phyloP scores from a whole-genome alignment of 2,113 vertebrate genomes.

The Mungos mungo region DNA sequence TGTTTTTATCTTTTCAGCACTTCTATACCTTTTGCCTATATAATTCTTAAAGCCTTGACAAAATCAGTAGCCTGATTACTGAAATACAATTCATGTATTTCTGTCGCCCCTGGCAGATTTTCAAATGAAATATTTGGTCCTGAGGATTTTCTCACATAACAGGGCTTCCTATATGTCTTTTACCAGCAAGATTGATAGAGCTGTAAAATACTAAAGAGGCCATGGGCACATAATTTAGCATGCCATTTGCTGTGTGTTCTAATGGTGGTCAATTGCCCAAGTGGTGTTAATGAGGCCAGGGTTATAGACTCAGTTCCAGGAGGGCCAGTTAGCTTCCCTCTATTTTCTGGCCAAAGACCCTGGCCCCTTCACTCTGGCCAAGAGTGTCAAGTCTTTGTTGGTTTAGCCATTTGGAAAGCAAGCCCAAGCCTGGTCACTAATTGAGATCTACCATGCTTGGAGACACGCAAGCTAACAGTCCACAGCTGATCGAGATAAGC shows the following conservation, averaged over 20 bases:
- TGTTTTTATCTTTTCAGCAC: not conserved
- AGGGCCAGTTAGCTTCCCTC: not conserved
- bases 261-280: not conserved
- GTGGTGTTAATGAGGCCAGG: not conserved
- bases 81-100: conserved; percentile 26
- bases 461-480: not conserved
- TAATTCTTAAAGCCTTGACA: not conserved
- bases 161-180: not conserved
- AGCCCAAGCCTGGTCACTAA: not conserved
- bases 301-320: not conserved
- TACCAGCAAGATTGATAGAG: not conserved
- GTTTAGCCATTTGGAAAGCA: not conserved
- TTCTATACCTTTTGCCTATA: not conserved
- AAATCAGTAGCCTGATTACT: conserved; percentile 1
- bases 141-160: not conserved
- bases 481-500: not conserved
- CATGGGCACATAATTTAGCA: not conserved
- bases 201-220: not conserved
- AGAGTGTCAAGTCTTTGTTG: conserved; percentile 17
- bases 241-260: conserved; percentile 7
- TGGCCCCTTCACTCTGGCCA: not conserved
- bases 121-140: not conserved
- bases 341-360: not conserved
- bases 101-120: not conserved
- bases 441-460: not conserved